phyloP scores from a whole-genome alignment of 2,797 vertebrate genomes.

The Cottoperca gobio region DNA sequence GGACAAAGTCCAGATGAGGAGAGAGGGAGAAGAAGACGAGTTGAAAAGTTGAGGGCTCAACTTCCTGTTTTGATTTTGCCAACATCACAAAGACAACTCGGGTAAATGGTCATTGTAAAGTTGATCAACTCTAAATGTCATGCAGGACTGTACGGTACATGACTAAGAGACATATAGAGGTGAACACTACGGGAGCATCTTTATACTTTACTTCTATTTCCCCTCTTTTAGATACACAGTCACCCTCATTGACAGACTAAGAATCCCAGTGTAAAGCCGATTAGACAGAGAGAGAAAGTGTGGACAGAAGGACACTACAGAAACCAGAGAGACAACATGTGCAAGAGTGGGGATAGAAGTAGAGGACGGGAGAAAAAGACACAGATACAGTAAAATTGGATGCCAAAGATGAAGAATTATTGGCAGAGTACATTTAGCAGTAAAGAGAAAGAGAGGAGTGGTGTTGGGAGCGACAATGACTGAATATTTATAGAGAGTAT shows the following conservation, averaged over 20 bases:
- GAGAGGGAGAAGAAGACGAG: too few species aligned
- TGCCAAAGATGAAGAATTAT: neutral
- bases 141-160: neutral
- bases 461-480: neutral
- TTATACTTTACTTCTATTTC: neutral
- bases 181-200: neutral
- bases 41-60: neutral
- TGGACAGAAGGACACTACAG: constrained; percentile 9
- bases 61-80: neutral
- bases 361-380: neutral
- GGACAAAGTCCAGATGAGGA: neutral
- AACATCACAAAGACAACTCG: neutral
- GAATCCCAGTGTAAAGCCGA: constrained; percentile 34
- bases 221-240: neutral
- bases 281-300: constrained; percentile 17
- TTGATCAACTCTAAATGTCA: neutral
- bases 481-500: neutral
- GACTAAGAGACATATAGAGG: neutral
- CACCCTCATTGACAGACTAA: constrained; percentile 21
- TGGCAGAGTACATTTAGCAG: neutral
- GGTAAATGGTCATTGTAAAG: neutral
- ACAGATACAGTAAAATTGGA: neutral
- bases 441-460: neutral
- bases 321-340: neutral
- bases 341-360: neutral